Evolutionary conservation across 2,113 vertebrate species (phyloP).

Genomic region (Ciconia maguari): DNA sequence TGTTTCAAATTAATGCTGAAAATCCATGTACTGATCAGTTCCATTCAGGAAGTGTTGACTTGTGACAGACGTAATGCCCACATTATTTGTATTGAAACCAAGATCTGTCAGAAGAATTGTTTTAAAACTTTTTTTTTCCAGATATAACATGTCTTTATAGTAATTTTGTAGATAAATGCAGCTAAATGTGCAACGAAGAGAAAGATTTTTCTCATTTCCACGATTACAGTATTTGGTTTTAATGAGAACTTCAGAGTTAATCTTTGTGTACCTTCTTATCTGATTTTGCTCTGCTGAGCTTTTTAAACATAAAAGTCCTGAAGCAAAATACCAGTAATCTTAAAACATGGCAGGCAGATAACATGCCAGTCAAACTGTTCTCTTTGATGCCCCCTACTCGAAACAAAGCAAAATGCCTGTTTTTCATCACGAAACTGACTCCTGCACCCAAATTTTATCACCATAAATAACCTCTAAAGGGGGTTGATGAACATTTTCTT

Average conservation of each 20-base stretch:
- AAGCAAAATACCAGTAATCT: conserved; percentile 29
- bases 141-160: background rate
- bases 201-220: conserved; percentile 11
- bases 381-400: background rate
- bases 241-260: conserved; percentile 63
- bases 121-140: background rate
- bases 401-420: background rate
- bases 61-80: background rate
- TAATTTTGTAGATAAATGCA: conserved; percentile 34
- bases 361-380: background rate
- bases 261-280: conserved; percentile 44
- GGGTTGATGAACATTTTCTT: background rate
- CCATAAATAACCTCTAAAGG: background rate
- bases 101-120: background rate
- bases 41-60: background rate
- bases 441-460: background rate
- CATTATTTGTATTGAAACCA: background rate
- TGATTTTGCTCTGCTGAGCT: conserved; percentile 33
- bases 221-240: conserved; percentile 43
- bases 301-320: conserved; percentile 58
- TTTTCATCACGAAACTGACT: background rate
- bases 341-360: conserved; percentile 1
- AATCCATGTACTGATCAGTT: background rate
- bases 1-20: conserved; percentile 34
- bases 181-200: background rate